Evolutionary conservation across 2,113 vertebrate genomes (phyloP), one percentile per base, ranked within the genome.

Genomic region (Mystacornis crossleyi): DNA sequence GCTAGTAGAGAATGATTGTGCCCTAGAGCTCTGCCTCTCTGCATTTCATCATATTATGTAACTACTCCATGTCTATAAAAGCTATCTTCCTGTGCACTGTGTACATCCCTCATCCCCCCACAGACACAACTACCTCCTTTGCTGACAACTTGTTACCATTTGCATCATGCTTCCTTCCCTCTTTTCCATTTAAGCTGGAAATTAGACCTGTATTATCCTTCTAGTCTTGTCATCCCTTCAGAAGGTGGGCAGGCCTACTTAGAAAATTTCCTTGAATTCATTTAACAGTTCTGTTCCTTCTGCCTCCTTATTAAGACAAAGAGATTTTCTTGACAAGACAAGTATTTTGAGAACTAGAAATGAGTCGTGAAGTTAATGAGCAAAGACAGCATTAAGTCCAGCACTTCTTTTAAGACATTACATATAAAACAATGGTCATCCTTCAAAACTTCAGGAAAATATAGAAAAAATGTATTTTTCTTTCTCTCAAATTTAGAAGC

Each of bases 11-110:
- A 92, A 73, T 91, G 92, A 95, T 54, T 91, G 83, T 92, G 60
- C 94, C 97, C 90, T 17, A 38, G 45, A 95, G 95, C 86, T 89
- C 95, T 97, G 96, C 86, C 87, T 83, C 64, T 65, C 88, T 86
- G 65, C 57, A 87, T 97, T 94, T 96, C 88, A 48, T 97, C 94
- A 91, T 36, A 29, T 97, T 97, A 97, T 81, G 53, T 93, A 96
- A 97, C 55, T 77, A 54, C 66, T 95, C 58, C 28, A 31, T 26
- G 36, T 91, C 87, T 86, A 81, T 54, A 90, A 96, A 84, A 79
- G 15, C 93, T 83, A 31, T 75, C 82, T 42, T 79, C 45, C 60
- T 1, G 0, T 23, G 33, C 61, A 18, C 18, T 15, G 10, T 8
- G 5, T 14, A 10, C 43, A 34, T 21, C 40, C 58, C 48, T 91